A percentile compares a stretch with the other conserved stretches of the same genome.
phyloP scores from a whole-genome alignment of 2,113 vertebrate genomes.

The Panthera uncia region DNA sequence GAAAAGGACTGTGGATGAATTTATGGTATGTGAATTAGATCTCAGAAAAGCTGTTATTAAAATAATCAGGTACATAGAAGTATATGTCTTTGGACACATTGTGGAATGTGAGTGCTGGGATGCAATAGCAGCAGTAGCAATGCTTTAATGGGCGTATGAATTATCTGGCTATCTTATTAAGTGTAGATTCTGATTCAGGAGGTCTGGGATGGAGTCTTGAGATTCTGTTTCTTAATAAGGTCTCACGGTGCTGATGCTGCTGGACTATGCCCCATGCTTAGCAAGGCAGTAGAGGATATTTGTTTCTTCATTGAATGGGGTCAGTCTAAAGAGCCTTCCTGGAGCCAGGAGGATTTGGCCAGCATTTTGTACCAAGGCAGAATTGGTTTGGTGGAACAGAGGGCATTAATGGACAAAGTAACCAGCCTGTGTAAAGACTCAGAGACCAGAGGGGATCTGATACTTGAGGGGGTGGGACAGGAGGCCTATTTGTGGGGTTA shows the following conservation, averaged over 20 bases:
- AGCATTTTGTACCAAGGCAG: not conserved
- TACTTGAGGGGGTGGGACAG: not conserved
- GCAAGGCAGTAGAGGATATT: not conserved
- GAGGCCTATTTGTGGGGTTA: not conserved
- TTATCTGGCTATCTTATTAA: not conserved
- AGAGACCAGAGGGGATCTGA: not conserved
- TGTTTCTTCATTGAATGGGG: not conserved
- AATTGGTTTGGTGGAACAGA: conserved; percentile 41
- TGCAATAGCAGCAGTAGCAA: not conserved
- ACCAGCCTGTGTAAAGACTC: not conserved
- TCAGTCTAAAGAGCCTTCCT: not conserved
- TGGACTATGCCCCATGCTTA: not conserved
- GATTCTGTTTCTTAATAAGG: not conserved
- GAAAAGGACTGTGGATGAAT: not conserved
- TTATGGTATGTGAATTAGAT: not conserved
- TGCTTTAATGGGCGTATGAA: not conserved
- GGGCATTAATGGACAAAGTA: not conserved
- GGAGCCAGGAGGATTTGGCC: not conserved
- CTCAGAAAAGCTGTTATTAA: not conserved
- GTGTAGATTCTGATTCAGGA: not conserved
- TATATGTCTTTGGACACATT: not conserved
- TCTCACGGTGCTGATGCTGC: not conserved
- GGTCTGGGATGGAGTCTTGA: not conserved
- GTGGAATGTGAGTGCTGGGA: not conserved
- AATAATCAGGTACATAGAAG: not conserved